Evolutionary conservation across 2,888 invertebrate genomes (phyloP).

Genomic region (Torymus texanus): DNA sequence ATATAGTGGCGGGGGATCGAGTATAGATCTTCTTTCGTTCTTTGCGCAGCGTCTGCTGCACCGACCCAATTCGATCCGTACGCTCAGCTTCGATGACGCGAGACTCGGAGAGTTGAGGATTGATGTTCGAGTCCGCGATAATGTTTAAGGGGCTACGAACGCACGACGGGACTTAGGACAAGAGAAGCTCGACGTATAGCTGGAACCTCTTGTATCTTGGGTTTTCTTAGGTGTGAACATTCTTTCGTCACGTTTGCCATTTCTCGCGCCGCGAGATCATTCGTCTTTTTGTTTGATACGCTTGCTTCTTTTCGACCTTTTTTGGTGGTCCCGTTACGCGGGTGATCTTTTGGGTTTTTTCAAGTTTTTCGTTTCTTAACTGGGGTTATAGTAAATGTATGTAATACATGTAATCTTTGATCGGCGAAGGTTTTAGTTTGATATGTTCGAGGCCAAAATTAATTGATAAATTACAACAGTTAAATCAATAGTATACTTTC

Average conservation of each 20-base stretch:
- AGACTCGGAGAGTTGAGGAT: constrained; percentile 59
- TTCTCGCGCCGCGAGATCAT: not conserved
- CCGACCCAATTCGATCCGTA: constrained; percentile 71
- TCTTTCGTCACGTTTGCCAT: constrained; percentile 46
- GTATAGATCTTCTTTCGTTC: constrained; percentile 16
- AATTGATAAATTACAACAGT: too few relatives aligned
- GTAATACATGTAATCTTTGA: too few relatives aligned
- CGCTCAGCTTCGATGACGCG: constrained; percentile 40
- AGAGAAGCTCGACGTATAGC: constrained; percentile 31
- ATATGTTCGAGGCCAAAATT: too few relatives aligned
- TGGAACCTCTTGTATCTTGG: constrained; percentile 14
- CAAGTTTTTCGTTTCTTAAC: not conserved
- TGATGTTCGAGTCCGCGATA: constrained; percentile 60
- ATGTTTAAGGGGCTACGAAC: constrained; percentile 34
- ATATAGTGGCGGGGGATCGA: too few relatives aligned
- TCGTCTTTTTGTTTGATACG: not conserved
- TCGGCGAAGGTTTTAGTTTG: too few relatives aligned
- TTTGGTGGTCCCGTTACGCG: not conserved
- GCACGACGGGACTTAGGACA: constrained; percentile 23
- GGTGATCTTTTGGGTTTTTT: not conserved
- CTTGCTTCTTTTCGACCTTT: constrained; percentile 8
- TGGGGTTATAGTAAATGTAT: too few relatives aligned
- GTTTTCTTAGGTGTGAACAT: constrained; percentile 47
- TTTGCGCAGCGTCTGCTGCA: constrained; percentile 57
- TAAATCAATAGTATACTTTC: too few relatives aligned